phyloP scores from a whole-genome alignment of 1,140 invertebrate genomes.

The Pseudomyrmex gracilis region DNA sequence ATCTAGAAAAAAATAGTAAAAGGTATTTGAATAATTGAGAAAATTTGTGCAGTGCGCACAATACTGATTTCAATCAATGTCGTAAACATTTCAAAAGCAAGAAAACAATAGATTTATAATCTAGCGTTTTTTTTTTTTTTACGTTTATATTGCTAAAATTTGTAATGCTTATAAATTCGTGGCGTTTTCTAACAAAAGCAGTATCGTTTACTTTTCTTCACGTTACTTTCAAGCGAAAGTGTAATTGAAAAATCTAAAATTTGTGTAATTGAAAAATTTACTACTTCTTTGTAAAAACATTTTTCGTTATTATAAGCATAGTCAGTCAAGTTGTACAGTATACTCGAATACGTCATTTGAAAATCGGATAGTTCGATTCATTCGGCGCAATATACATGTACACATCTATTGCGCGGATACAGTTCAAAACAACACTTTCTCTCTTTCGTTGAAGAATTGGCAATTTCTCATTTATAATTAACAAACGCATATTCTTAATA shows the following conservation, averaged over 20 bases:
- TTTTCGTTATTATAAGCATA: not conserved
- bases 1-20: not conserved
- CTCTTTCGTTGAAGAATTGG: not conserved
- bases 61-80: not conserved
- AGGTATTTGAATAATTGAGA: not conserved
- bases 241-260: not conserved
- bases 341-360: not conserved
- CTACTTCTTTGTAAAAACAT: slow-evolving; percentile 10
- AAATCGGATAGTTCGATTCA: slow-evolving; percentile 1
- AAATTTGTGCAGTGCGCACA: not conserved
- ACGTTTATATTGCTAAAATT: not conserved
- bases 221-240: not conserved
- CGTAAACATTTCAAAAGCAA: not conserved
- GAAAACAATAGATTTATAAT: slow-evolving; percentile 2
- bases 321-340: slow-evolving; percentile 26
- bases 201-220: not conserved
- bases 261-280: slow-evolving; percentile 1
- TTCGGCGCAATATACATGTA: not conserved
- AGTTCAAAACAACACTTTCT: slow-evolving; percentile 10
- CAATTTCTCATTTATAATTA: slow-evolving; percentile 29
- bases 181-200: not conserved
- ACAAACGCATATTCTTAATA: not conserved
- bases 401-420: not conserved
- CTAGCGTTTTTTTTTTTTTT: not conserved
- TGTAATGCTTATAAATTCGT: not conserved